Conservation (phyloP, 1,140 invertebrate genomes). For the Telenomus remus region DNA sequence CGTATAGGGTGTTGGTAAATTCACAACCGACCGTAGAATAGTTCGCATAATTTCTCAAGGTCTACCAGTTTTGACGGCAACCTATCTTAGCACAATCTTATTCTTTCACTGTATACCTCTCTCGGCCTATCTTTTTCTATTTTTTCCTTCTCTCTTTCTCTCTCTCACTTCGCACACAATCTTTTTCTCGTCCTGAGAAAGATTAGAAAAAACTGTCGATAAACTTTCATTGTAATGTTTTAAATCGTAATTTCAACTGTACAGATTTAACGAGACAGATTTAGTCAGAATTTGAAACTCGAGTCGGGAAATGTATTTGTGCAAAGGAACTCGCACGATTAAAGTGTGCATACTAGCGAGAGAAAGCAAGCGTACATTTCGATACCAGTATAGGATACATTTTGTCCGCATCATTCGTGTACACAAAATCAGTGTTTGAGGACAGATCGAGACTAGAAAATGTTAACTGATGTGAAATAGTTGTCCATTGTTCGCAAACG, state of each 20-base stretch:
- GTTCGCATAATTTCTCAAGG: slow-evolving; percentile 76
- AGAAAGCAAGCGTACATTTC: slow-evolving; percentile 41
- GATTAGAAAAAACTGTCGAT: no score
- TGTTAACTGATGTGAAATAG: slow-evolving; percentile 29
- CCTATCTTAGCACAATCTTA: slow-evolving; percentile 74
- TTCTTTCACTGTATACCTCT: slow-evolving; percentile 53
- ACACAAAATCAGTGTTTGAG: slow-evolving; percentile 24
- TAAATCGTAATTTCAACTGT: no score
- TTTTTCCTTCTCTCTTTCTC: slow-evolving; percentile 49
- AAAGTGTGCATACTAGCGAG: no score
- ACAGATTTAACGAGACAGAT: no score
- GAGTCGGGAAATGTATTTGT: no score
- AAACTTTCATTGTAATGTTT: no score
- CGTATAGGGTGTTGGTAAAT: slow-evolving; percentile 66
- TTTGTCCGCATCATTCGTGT: slow-evolving; percentile 47
- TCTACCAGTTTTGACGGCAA: slow-evolving; percentile 75
- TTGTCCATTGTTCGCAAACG: slow-evolving; percentile 18
- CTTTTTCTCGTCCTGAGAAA: slow-evolving; percentile 25
- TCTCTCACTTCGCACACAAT: slow-evolving; percentile 43
- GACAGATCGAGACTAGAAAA: slow-evolving; percentile 23
- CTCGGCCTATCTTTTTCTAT: slow-evolving; percentile 39
- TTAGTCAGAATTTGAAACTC: no score
- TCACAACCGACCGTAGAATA: slow-evolving; percentile 71
- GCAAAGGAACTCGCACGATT: no score
- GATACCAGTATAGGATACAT: slow-evolving; percentile 22